Conservation (phyloP, 2,797 vertebrate species). For the Cossypha niveicapilla region DNA sequence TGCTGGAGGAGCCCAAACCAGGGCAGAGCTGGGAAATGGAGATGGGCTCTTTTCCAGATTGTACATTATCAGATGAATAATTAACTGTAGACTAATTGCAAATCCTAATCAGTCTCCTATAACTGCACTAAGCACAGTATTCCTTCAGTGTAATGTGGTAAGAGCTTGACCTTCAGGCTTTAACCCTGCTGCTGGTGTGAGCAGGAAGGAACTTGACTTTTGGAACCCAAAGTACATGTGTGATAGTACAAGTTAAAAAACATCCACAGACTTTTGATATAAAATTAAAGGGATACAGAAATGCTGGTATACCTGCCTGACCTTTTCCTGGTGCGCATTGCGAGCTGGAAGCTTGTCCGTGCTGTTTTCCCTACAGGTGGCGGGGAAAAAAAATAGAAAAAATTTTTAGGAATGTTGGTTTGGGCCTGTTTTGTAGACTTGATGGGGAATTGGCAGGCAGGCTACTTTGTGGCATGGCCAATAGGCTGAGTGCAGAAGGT, state of each 20-base stretch:
- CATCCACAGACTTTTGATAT: background rate
- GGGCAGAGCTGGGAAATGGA: background rate
- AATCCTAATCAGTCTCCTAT: constrained; percentile 9
- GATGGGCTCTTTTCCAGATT: constrained; percentile 22
- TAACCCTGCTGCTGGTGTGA: background rate
- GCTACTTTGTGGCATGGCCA: background rate
- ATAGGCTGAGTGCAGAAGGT: rapidly evolving
- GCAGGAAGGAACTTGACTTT: background rate
- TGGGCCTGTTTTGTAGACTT: background rate
- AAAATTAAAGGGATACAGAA: background rate
- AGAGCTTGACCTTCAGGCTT: constrained; percentile 30
- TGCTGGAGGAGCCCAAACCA: background rate
- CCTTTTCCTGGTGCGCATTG: rapidly evolving
- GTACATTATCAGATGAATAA: constrained; percentile 54
- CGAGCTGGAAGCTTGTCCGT: background rate
- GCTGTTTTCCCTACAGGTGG: background rate
- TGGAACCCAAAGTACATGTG: background rate
- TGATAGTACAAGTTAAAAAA: background rate
- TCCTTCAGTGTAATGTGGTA: background rate
- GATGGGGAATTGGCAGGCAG: background rate
- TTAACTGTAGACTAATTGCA: constrained; percentile 43
- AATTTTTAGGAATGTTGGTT: rapidly evolving
- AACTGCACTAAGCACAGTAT: background rate
- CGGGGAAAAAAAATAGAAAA: rapidly evolving
- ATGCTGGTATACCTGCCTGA: rapidly evolving